Evolutionary conservation across 2,888 invertebrate genomes (phyloP).

Genomic region (Drosophila barbarae): DNA sequence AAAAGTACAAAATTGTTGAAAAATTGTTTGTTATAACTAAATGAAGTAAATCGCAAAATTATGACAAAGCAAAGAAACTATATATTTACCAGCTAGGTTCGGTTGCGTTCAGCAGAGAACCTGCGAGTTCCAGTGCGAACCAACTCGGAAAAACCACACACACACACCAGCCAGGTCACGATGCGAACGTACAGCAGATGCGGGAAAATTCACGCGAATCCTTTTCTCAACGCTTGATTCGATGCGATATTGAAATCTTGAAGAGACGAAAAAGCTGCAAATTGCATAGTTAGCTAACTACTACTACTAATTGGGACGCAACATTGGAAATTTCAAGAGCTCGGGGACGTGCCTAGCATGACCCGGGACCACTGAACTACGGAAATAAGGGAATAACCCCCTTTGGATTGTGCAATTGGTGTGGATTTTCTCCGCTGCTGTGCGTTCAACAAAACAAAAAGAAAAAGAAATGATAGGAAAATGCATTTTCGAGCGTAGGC

Average conservation of each 20-base stretch:
- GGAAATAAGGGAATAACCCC: slow-evolving; percentile 5
- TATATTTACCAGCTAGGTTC: slow-evolving; percentile 30
- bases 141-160: slow-evolving; percentile 7
- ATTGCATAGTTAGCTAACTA: slow-evolving; percentile 63
- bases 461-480: slow-evolving; percentile 49
- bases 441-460: slow-evolving; percentile 38
- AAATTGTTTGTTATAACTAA: slow-evolving; percentile 60
- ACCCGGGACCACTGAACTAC: slow-evolving; percentile 9
- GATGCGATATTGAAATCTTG: slow-evolving; percentile 12
- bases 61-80: slow-evolving; percentile 27
- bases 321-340: slow-evolving; percentile 30
- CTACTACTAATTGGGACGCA: slow-evolving; percentile 64
- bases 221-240: slow-evolving; percentile 13
- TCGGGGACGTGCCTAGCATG: slow-evolving; percentile 46
- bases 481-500: slow-evolving; percentile 65
- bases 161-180: slow-evolving; percentile 33
- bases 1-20: slow-evolving; percentile 70
- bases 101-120: slow-evolving; percentile 23
- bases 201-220: slow-evolving; percentile 69
- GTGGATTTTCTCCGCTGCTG: slow-evolving; percentile 74
- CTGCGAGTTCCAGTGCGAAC: slow-evolving; percentile 9
- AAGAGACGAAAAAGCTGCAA: slow-evolving; percentile 46
- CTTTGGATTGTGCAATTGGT: slow-evolving; percentile 73
- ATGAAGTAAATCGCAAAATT: slow-evolving; percentile 30
- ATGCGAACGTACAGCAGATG: slow-evolving; percentile 56